phyloP scores from a whole-genome alignment of 2,888 invertebrate genomes.

The Anthophora plumipes region DNA sequence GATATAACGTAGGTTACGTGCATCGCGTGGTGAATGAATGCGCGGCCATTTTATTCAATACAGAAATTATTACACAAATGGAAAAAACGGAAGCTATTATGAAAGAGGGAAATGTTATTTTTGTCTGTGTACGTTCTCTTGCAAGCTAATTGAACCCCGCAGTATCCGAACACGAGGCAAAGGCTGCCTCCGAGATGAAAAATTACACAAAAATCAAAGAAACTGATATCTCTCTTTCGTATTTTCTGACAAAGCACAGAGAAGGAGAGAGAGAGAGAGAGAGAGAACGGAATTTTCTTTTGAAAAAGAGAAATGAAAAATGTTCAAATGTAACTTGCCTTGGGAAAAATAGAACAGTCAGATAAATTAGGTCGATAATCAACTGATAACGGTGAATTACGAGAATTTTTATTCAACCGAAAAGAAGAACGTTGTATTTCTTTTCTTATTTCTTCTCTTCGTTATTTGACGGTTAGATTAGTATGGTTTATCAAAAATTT shows the following conservation, averaged over 20 bases:
- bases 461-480: neutral
- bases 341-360: neutral
- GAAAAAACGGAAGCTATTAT: neutral
- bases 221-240: neutral
- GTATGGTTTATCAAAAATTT: too few species aligned
- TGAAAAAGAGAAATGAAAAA: neutral
- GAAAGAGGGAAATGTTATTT: neutral
- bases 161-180: neutral
- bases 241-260: neutral
- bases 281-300: neutral
- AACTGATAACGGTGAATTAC: neutral
- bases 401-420: neutral
- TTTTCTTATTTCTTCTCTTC: neutral
- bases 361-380: neutral
- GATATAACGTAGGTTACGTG: too few species aligned
- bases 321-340: neutral
- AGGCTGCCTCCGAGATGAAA: neutral
- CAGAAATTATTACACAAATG: too few species aligned
- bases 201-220: neutral
- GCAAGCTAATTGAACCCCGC: neutral
- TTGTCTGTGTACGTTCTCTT: neutral
- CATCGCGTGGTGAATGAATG: too few species aligned
- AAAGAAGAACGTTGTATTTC: neutral
- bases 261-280: too few species aligned
- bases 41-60: too few species aligned